Evolutionary conservation across 1,140 invertebrate species (phyloP), one percentile per base, ranked within the genome.

Genomic region (Heliconius hewitsoni): DNA sequence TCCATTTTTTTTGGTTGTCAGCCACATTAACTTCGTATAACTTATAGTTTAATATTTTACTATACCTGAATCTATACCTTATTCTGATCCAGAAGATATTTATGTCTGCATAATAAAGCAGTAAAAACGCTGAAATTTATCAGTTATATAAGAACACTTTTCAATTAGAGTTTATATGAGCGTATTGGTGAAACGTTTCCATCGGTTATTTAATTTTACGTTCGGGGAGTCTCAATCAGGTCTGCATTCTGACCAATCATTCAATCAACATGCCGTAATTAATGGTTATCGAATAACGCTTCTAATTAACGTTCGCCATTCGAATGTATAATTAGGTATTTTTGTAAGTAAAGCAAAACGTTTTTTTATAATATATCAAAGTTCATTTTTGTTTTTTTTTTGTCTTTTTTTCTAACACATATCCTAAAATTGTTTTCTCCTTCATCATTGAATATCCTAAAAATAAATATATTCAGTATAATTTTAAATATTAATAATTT

Each of bases 231-330:
- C 73, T 79, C 77, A 71, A 79, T 75, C 78, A 79, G 39, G 52
- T 78, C 50, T 23, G 57, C 72, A 74, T 79, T 75, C 66, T n/a
- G 73, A 79, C 78, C 73, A 79, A 79, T 79, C 77, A 78, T 74
- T 74, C 77, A 78, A 71, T 79, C 77, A 79, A 79, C 60, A 70
- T 76, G 39, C 23, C 70, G 73, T 79, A 79, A 79, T 79, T 79
- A 75, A 74, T 73, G 73, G 55, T 79, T 79, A 75, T 75, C 50
- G 57, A 79, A 75, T 75, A 75, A 70, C 52, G 72, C 42, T 39
- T 71, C 75, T 76, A 60, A 76, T 76, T 76, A 71, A 66, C 60
- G 42, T 52, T 9, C 60, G 50, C 74, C 30, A 60, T 34, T 71
- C 66, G 37, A 34, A 60, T 76, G 27, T 46, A 27, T 71, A 19